These are phyloP conservation scores for Blastobasis lacticolella DNA, from an alignment of 2,888 invertebrate species.

Conservation along the genomic window DNA sequence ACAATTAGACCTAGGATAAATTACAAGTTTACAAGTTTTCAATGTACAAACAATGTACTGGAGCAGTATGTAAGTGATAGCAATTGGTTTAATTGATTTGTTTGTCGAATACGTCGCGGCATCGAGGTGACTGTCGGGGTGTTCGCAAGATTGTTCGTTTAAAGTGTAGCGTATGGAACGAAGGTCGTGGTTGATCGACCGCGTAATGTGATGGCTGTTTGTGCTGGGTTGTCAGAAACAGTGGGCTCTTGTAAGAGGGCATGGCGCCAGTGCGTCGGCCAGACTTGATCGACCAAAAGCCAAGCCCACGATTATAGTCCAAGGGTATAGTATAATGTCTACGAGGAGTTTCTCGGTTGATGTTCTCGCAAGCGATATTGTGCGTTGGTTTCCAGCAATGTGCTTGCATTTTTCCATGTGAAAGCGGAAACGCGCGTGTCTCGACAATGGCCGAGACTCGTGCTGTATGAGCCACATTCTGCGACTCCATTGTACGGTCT, in stretches of 20 bases:
- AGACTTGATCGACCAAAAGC: neutral
- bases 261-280: constrained; percentile 43
- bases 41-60: no score
- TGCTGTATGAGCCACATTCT: constrained; percentile 52
- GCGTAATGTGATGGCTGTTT: constrained; percentile 36
- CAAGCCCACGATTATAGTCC: neutral
- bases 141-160: neutral
- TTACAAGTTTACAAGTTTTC: no score
- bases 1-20: no score
- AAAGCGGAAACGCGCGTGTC: constrained; percentile 71
- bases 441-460: constrained; percentile 59
- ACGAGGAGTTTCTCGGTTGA: neutral
- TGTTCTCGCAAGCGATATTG: neutral
- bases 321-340: neutral
- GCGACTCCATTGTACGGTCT: constrained; percentile 53
- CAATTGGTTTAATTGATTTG: constrained; percentile 21
- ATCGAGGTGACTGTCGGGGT: constrained; percentile 8
- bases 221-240: constrained; percentile 45
- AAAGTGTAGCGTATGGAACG: constrained; percentile 14
- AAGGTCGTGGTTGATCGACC: constrained; percentile 30
- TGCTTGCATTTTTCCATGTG: constrained; percentile 69
- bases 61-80: neutral
- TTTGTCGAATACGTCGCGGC: constrained; percentile 14
- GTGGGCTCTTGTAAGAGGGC: constrained; percentile 44
- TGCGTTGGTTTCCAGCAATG: constrained; percentile 48